Evolutionary conservation across 2,888 invertebrate genomes (phyloP), one percentile per base, ranked within the genome.

Genomic region (Drosophila sordidapex): DNA sequence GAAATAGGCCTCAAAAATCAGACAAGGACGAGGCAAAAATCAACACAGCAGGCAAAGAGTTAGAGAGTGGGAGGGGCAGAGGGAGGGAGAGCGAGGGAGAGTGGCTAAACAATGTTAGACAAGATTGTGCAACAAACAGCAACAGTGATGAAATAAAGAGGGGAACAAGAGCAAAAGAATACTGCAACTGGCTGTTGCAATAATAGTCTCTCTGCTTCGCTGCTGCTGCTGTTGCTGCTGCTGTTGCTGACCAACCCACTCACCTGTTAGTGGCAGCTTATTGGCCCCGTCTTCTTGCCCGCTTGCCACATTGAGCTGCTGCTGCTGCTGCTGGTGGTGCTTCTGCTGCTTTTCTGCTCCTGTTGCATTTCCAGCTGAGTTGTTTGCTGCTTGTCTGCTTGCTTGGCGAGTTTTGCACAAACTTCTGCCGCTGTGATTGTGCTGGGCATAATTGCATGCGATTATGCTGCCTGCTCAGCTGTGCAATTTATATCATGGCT

Each of bases 361-460:
- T 69, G 64, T 38, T 69, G 71, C 75, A 80, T 81, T 89, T 90
- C 81, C 89, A 83, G 83, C 75, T 76, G 85, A 85, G 81, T 82
- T 84, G 87, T 72, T 56, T 70, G 67, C 70, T 63, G 46, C 36
- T 65, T 79, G 77, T 70, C 63, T 46, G 40, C 64, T 65, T 79
- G 77, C 74, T 68, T 78, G 80, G 83, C 84, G 78, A 79, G 90
- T 87, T 87, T 76, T 64, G 8, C 31, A 71, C 72, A 82, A 61
- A 81, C 80, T 83, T 86, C 72, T 79, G 79, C 49, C 71, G 81
- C 79, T 91, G 84, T 87, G 90, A 91, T 91, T 92, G 91, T 92
- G 92, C 91, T 90, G 88, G 91, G 90, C 92, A 92, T 92, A 92
- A 92, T 92, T 92, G 92, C 92, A 92, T 92, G 91, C 91, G 92